phyloP scores from a whole-genome alignment of 2,888 invertebrate species.

The Zhengitettix transpicula region DNA sequence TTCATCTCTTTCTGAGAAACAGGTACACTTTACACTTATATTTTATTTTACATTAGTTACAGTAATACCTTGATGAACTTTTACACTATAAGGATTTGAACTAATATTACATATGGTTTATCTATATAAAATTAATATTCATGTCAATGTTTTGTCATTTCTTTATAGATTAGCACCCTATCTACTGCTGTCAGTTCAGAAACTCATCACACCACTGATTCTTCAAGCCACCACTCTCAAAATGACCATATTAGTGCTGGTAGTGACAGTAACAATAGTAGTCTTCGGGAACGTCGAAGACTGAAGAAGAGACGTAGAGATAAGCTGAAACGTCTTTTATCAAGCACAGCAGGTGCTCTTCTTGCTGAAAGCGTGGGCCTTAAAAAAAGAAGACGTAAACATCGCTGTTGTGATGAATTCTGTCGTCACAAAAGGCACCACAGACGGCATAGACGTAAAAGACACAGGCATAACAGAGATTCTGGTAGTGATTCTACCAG shows the following conservation, averaged over 20 bases:
- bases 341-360: conserved; percentile 2
- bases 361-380: conserved; percentile 18
- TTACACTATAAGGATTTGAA: too few species aligned
- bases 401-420: conserved; percentile 48
- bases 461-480: conserved; percentile 41
- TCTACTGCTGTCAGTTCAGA: too few species aligned
- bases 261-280: neutral
- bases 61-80: too few species aligned
- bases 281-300: conserved; percentile 31
- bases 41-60: too few species aligned
- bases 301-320: conserved; percentile 46
- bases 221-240: too few species aligned
- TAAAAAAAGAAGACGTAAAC: conserved; percentile 50
- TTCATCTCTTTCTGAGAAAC: too few species aligned
- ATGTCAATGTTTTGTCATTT: too few species aligned
- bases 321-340: conserved; percentile 28
- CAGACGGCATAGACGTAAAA: conserved; percentile 46
- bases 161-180: too few species aligned
- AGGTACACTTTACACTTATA: too few species aligned
- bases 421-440: conserved; percentile 38
- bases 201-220: too few species aligned
- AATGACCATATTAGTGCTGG: neutral
- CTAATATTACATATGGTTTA: too few species aligned
- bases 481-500: conserved; percentile 5
- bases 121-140: too few species aligned